These are phyloP conservation scores for Clunio marinus DNA, from an alignment of 2,888 invertebrate genomes.

Conservation along the genomic window DNA sequence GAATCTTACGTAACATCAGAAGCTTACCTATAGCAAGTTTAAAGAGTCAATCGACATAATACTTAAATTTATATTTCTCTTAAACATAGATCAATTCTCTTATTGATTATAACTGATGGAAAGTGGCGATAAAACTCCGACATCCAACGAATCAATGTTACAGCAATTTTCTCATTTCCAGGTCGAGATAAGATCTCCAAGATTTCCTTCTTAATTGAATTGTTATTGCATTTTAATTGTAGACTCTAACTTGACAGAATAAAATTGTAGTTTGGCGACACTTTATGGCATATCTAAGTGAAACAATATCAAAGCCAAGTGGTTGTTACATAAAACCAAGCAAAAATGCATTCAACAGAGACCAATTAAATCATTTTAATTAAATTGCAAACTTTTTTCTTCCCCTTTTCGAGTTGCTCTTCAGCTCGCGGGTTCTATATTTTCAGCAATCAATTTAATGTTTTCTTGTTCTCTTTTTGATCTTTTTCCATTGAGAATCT, in stretches of 20 bases:
- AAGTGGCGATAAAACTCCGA: constrained; percentile 31
- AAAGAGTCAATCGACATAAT: background rate
- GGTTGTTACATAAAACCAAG: background rate
- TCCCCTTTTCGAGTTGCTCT: background rate
- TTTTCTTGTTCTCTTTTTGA: background rate
- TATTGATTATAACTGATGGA: constrained; percentile 28
- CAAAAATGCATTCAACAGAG: constrained; percentile 18
- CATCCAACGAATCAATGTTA: constrained; percentile 15
- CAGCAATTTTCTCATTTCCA: constrained; percentile 28
- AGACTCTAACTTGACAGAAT: constrained; percentile 29
- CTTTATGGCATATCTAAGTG: constrained; percentile 37
- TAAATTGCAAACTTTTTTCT: constrained; percentile 17
- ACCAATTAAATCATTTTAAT: constrained; percentile 36
- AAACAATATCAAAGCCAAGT: background rate
- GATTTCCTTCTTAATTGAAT: constrained; percentile 37
- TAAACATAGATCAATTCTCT: constrained; percentile 23
- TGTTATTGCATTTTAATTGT: constrained; percentile 38
- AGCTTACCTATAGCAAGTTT: too few species aligned
- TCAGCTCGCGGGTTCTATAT: background rate
- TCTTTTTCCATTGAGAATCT: background rate
- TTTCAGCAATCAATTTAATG: constrained; percentile 11
- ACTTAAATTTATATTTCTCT: too few species aligned
- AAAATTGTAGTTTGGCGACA: constrained; percentile 34
- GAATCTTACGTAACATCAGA: too few species aligned
- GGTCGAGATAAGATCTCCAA: constrained; percentile 34